These are phyloP conservation scores for Poeciliopsis gracilis DNA, from an alignment of 2,797 vertebrate species.

Conservation along the genomic window DNA sequence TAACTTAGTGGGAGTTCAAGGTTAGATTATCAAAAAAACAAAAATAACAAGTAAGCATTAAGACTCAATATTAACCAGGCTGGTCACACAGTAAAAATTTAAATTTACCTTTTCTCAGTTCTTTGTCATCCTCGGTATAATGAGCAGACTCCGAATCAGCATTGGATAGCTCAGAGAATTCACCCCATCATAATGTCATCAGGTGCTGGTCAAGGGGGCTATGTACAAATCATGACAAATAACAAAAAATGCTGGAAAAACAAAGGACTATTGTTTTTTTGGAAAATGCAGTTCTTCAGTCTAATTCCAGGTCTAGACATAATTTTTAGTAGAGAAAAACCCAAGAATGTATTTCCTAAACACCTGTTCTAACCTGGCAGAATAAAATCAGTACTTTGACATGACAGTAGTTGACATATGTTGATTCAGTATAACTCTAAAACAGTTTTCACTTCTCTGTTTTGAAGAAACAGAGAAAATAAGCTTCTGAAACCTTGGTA, in stretches of 20 bases:
- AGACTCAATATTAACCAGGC: not conserved
- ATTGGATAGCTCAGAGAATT: not conserved
- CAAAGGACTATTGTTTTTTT: not conserved
- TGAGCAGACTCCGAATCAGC: not conserved
- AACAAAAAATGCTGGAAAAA: not conserved
- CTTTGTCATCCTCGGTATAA: not conserved
- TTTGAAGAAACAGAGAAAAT: not conserved
- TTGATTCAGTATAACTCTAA: not conserved
- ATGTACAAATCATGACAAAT: not conserved
- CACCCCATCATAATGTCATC: not conserved
- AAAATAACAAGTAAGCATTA: not conserved
- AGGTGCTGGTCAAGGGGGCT: not conserved
- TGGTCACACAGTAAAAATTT: not conserved
- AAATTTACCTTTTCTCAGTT: not conserved
- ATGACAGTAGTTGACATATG: not conserved
- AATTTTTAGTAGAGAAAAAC: not conserved
- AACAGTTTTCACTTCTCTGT: not conserved
- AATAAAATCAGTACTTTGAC: not conserved
- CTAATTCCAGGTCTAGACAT: not conserved
- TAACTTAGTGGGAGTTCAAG: not conserved
- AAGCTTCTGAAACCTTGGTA: not conserved
- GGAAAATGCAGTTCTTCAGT: not conserved
- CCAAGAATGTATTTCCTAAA: not conserved
- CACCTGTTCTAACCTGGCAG: not conserved
- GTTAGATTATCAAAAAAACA: not conserved